Evolutionary conservation across 2,113 vertebrate genomes (phyloP), one percentile per base, ranked within the genome.

Genomic region (Stigmatopora argus): DNA sequence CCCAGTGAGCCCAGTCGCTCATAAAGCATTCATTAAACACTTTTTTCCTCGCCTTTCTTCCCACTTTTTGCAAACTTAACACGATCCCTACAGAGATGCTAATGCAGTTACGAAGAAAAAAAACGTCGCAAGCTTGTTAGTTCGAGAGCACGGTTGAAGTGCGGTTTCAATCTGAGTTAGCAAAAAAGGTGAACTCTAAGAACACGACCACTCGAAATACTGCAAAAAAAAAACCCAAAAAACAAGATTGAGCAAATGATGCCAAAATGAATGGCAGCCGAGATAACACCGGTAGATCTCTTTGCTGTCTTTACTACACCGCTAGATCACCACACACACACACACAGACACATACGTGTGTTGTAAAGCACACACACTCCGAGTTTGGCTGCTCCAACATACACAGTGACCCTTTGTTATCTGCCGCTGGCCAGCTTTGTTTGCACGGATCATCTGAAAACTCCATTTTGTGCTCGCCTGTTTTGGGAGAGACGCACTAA

Each of bases 391-490:
- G 60, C 78, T 85, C 64, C 75, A 83, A 71, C 83, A 81, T 67
- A 71, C 83, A 81, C 66, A 76, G 77, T 64, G 70, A 82, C 74
- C 72, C 65, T 61, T 83, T 83, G 75, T 88, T 87, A 87, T 88
- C 86, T 82, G 66, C 77, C 66, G 38, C 66, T 70, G 65, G 11
- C 65, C 80, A 88, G 87, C 81, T 80, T 79, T 87, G 83, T 85
- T 84, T 83, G 77, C 67, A 67, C 65, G 71, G 58, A 85, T 86
- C 79, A 79, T 84, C 74, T 81, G 74, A 78, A 86, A 83, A 81
- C 75, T 70, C 67, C 62, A 69, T 83, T 83, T 56, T 72, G 72
- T 68, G 70, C 57, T 62, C 57, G 67, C 44, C 0, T n/a, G 63
- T 77, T 78, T 31, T 77, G 62, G 71, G 41, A 61, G 59, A 81